These are phyloP conservation scores for Aspiorhynchus laticeps DNA, from an alignment of 2,113 vertebrate genomes.

Conservation along the genomic window DNA sequence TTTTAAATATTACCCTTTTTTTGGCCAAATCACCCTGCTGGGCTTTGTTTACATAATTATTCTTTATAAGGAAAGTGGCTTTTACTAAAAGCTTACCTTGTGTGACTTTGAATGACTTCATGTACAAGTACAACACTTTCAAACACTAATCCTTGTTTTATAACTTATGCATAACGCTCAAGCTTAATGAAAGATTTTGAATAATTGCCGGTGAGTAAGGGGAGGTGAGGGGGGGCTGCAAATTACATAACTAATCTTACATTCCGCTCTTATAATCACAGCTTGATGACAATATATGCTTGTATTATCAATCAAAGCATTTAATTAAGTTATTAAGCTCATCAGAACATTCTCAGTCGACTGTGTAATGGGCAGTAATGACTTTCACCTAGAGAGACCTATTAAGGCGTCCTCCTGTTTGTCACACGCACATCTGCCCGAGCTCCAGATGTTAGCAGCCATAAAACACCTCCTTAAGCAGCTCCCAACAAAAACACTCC, in stretches of 20 bases:
- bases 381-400: slow-evolving; percentile 43
- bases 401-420: slow-evolving; percentile 23
- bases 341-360: slow-evolving; percentile 28
- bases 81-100: neutral
- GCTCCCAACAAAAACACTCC: neutral
- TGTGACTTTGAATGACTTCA: slow-evolving; percentile 14
- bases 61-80: neutral
- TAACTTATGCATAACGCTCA: neutral
- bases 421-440: slow-evolving; percentile 2
- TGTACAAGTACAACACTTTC: neutral
- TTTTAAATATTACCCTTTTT: neutral
- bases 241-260: slow-evolving; percentile 31
- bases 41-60: neutral
- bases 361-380: slow-evolving; percentile 36
- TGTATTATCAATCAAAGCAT: slow-evolving; percentile 21
- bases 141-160: slow-evolving; percentile 5
- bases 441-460: slow-evolving; percentile 41
- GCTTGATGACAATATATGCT: slow-evolving; percentile 43
- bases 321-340: slow-evolving; percentile 39
- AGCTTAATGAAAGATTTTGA: slow-evolving; percentile 17
- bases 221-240: neutral
- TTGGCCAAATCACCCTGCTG: neutral
- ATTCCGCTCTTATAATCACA: slow-evolving; percentile 39
- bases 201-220: slow-evolving; percentile 28
- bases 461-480: slow-evolving; percentile 37